These are phyloP conservation scores for Epinotia brunnichana DNA, from an alignment of 2,888 invertebrate species.

Conservation along the genomic window DNA sequence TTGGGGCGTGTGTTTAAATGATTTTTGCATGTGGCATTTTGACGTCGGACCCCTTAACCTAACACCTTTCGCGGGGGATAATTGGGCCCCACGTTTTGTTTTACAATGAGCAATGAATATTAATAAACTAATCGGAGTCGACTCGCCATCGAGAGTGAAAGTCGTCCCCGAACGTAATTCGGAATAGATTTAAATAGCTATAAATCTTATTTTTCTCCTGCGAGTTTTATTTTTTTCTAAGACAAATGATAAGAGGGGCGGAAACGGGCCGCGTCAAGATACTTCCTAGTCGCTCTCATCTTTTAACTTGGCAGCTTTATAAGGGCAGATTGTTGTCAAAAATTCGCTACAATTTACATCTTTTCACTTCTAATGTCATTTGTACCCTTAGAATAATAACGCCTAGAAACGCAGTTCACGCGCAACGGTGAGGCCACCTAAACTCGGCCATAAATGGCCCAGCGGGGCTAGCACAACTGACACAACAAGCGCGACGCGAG, in stretches of 20 bases:
- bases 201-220: constrained; percentile 58
- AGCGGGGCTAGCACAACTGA: no score
- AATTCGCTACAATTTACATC: background rate
- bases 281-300: constrained; percentile 50
- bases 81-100: constrained; percentile 69
- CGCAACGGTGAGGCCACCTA: no score
- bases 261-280: constrained; percentile 49
- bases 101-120: constrained; percentile 77
- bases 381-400: no score
- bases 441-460: no score
- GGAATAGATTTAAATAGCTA: constrained; percentile 54
- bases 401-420: no score
- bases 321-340: constrained; percentile 45
- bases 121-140: constrained; percentile 67
- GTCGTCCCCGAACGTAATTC: constrained; percentile 47
- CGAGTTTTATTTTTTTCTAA: constrained; percentile 56
- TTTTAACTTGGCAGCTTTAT: constrained; percentile 48
- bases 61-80: constrained; percentile 65
- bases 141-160: constrained; percentile 47
- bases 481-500: no score
- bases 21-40: constrained; percentile 75
- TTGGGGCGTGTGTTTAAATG: constrained; percentile 65
- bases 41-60: constrained; percentile 63
- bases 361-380: background rate
- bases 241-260: constrained; percentile 59